Conservation (phyloP, 2,888 invertebrate genomes). For the Leucozona laternaria region DNA sequence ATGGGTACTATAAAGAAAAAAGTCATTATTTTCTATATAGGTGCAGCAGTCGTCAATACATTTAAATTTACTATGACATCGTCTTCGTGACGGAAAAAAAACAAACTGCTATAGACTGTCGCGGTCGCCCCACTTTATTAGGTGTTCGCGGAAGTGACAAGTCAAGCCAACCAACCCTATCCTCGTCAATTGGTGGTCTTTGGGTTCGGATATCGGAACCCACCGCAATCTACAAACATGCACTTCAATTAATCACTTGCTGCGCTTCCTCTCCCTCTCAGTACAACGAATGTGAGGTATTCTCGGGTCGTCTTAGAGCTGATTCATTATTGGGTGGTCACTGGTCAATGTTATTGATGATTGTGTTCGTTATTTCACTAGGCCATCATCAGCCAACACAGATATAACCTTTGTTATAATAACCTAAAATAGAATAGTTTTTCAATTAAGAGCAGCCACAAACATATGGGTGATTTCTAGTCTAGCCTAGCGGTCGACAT, state of each 20-base stretch:
- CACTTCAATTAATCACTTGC: constrained; percentile 64
- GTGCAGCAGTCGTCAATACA: constrained; percentile 59
- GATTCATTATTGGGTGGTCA: not conserved
- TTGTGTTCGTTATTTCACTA: not conserved
- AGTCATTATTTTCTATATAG: constrained; percentile 46
- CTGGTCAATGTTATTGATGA: not conserved
- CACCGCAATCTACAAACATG: constrained; percentile 42
- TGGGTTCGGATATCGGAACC: not conserved
- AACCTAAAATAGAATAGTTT: not conserved
- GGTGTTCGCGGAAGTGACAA: constrained; percentile 62
- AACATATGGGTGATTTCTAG: too few species aligned
- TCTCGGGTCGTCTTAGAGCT: not conserved
- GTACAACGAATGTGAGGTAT: not conserved
- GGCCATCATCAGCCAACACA: too few species aligned
- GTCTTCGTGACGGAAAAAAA: constrained; percentile 34
- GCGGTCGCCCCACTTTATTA: constrained; percentile 50
- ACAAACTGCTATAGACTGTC: constrained; percentile 7
- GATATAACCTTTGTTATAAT: not conserved
- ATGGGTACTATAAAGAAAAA: not conserved
- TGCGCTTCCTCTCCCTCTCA: constrained; percentile 32
- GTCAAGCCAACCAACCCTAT: constrained; percentile 10
- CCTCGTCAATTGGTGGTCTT: constrained; percentile 56
- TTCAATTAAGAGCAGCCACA: too few species aligned
- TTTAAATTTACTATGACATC: constrained; percentile 52
- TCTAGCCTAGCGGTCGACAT: too few species aligned